Percentiles rank a stretch among this genome's conserved stretches.
These are phyloP conservation scores for Nematolebias whitei DNA, from an alignment of 2,113 vertebrate species.

Conservation along the genomic window DNA sequence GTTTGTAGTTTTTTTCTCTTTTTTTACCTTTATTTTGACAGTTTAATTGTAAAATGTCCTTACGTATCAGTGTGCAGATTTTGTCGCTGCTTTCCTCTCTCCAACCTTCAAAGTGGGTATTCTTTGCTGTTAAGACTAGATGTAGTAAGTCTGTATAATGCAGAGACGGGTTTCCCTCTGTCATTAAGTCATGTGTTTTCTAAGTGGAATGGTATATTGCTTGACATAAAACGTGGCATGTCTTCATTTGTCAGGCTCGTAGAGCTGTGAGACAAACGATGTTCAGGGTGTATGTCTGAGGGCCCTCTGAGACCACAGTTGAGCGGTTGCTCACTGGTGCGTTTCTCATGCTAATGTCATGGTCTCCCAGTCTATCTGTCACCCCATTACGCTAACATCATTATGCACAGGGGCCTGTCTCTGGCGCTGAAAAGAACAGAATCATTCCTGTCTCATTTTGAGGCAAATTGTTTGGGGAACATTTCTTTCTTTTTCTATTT, in stretches of 20 bases:
- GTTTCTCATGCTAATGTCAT: conserved; percentile 84
- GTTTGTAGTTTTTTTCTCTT: conserved; percentile 15
- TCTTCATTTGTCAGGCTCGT: conserved; percentile 77
- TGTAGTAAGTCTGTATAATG: conserved; percentile 46
- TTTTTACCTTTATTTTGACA: conserved; percentile 29
- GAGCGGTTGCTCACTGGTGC: conserved; percentile 81
- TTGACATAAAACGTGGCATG: conserved; percentile 62
- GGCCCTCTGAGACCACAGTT: conserved; percentile 80
- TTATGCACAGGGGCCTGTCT: conserved; percentile 81
- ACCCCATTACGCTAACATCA: conserved; percentile 83
- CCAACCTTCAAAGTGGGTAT: conserved; percentile 53
- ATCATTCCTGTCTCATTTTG: conserved; percentile 83
- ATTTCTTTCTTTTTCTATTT: conserved; percentile 60
- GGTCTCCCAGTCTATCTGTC: conserved; percentile 82
- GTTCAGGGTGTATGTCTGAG: conserved; percentile 72
- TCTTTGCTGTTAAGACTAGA: conserved; percentile 64
- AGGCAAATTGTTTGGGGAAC: conserved; percentile 84
- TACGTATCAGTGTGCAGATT: neutral
- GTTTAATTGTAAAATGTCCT: conserved; percentile 2
- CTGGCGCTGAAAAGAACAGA: conserved; percentile 77
- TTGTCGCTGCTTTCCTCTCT: conserved; percentile 30
- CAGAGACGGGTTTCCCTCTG: conserved; percentile 38
- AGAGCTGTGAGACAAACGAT: conserved; percentile 69
- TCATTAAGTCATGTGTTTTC: conserved; percentile 72
- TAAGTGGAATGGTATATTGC: conserved; percentile 71